Conservation (phyloP, 2,797 vertebrate genomes). For the Macropus fuliginosus region DNA sequence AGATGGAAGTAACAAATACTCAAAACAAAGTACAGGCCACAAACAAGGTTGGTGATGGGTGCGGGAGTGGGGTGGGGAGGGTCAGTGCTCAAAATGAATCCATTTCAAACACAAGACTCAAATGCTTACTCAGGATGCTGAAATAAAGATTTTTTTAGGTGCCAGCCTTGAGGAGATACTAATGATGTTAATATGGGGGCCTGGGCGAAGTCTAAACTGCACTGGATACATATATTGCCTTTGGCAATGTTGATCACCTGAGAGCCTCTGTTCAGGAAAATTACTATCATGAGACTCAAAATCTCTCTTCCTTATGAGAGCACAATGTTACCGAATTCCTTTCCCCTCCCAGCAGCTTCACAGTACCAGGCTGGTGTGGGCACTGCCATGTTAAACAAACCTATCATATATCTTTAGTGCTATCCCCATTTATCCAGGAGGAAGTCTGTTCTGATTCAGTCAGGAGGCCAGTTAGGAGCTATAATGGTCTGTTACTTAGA, state of each 20-base stretch:
- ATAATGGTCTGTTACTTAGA: conserved; percentile 11
- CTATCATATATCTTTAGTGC: neutral
- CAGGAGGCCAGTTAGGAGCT: neutral
- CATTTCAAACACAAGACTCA: conserved; percentile 81
- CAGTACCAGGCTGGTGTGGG: neutral
- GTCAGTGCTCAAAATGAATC: conserved; percentile 51
- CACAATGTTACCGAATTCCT: neutral
- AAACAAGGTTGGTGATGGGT: conserved; percentile 30
- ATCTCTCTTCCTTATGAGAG: neutral
- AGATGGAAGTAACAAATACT: conserved; percentile 83
- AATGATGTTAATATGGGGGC: neutral
- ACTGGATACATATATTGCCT: neutral
- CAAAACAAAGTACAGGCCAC: conserved; percentile 82
- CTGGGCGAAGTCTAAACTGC: neutral
- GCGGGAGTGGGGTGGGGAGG: conserved; percentile 14
- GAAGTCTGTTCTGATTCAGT: conserved; percentile 33
- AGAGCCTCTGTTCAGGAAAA: conserved; percentile 10
- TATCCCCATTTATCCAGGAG: neutral
- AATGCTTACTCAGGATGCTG: conserved; percentile 58
- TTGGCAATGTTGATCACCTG: conserved; percentile 25
- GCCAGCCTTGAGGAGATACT: neutral
- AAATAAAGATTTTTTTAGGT: conserved; percentile 46
- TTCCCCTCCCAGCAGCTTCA: neutral
- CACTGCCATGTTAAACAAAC: conserved; percentile 26
- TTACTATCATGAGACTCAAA: conserved; percentile 13